These are phyloP conservation scores for Oligia fasciuncula DNA, from an alignment of 2,888 invertebrate genomes.

Conservation along the genomic window DNA sequence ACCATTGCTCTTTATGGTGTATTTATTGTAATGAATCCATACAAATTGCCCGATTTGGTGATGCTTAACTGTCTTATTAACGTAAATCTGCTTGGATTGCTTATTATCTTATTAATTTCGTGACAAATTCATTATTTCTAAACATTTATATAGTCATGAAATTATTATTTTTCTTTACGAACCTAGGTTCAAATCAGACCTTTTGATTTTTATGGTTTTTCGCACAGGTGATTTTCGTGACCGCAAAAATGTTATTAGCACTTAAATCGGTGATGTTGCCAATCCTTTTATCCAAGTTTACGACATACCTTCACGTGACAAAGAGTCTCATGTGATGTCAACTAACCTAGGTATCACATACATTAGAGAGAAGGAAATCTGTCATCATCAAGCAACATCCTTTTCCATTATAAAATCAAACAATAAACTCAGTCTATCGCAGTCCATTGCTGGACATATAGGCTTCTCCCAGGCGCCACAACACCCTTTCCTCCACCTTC, in stretches of 20 bases:
- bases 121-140: not conserved
- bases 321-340: too few species aligned
- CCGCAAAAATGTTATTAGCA: not conserved
- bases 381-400: not conserved
- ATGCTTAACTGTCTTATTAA: not conserved
- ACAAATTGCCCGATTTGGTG: not conserved
- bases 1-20: not conserved
- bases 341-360: not conserved
- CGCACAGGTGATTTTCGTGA: not conserved
- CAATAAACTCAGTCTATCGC: too few species aligned
- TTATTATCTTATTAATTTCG: not conserved
- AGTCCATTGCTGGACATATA: too few species aligned
- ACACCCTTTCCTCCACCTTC: too few species aligned
- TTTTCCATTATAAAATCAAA: not conserved
- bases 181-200: too few species aligned
- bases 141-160: not conserved
- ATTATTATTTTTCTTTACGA: not conserved
- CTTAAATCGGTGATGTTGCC: not conserved
- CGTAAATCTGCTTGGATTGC: not conserved
- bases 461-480: too few species aligned
- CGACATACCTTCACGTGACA: not conserved
- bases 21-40: constrained; percentile 9
- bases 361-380: not conserved
- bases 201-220: not conserved
- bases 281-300: not conserved